Conservation (phyloP, 1,140 invertebrate species). For the Papilio polyxenes region DNA sequence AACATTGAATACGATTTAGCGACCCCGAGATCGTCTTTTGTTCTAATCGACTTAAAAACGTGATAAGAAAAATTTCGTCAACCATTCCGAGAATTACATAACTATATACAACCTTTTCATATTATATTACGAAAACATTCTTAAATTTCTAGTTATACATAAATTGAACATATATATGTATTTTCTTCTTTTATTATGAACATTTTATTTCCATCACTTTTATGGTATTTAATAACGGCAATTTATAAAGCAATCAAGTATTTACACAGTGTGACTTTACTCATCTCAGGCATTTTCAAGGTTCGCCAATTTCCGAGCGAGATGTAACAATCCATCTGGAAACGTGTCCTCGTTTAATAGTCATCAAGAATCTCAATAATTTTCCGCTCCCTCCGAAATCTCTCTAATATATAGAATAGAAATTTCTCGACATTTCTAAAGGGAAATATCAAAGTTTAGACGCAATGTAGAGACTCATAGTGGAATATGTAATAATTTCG, state of each 20-base stretch:
- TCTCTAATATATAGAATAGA: constrained; percentile 19
- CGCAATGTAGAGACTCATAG: background rate
- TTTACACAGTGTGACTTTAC: background rate
- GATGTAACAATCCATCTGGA: constrained; percentile 1
- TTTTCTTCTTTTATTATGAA: background rate
- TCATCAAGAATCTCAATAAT: constrained; percentile 28
- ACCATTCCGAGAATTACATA: constrained; percentile 16
- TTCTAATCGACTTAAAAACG: constrained; percentile 59
- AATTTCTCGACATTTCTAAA: constrained; percentile 11
- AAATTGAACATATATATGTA: no score
- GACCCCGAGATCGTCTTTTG: constrained; percentile 47
- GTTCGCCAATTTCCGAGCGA: constrained; percentile 32
- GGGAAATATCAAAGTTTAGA: background rate
- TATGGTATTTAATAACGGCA: background rate
- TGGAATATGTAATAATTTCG: constrained; percentile 22
- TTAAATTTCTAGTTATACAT: background rate
- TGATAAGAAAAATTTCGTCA: constrained; percentile 50
- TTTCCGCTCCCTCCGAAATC: constrained; percentile 21
- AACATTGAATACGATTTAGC: constrained; percentile 49
- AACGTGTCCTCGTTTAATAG: constrained; percentile 27
- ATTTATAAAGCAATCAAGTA: background rate
- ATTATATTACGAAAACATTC: background rate
- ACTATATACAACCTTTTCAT: background rate
- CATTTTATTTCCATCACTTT: background rate
- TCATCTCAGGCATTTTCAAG: constrained; percentile 33